Percentiles rank a stretch among this genome's conserved stretches.
phyloP scores from a whole-genome alignment of 2,888 invertebrate genomes.

The Leucoma salicis region DNA sequence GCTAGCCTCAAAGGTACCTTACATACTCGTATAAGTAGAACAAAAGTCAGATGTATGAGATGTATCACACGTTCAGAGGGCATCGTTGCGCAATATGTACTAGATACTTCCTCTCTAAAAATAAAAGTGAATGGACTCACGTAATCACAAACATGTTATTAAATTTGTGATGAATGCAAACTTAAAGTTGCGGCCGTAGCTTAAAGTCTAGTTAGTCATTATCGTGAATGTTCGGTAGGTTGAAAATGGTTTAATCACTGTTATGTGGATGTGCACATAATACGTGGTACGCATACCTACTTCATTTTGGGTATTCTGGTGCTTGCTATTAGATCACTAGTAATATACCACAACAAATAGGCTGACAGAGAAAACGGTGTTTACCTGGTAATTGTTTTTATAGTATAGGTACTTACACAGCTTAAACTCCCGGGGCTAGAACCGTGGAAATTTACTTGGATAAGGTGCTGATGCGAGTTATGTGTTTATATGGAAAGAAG shows the following conservation, averaged over 20 bases:
- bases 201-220: neutral
- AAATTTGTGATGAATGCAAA: slow-evolving; percentile 32
- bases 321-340: slow-evolving; percentile 39
- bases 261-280: neutral
- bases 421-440: too few relatives aligned
- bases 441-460: too few relatives aligned
- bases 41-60: neutral
- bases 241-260: slow-evolving; percentile 28
- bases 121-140: slow-evolving; percentile 73
- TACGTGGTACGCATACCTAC: slow-evolving; percentile 23
- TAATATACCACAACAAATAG: slow-evolving; percentile 41
- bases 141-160: slow-evolving; percentile 55
- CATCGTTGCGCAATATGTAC: slow-evolving; percentile 38
- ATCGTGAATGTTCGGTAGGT: slow-evolving; percentile 19
- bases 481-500: too few relatives aligned
- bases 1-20: too few relatives aligned
- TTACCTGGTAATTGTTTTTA: too few relatives aligned
- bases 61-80: slow-evolving; percentile 41
- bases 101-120: slow-evolving; percentile 67
- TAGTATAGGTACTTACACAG: too few relatives aligned
- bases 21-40: too few relatives aligned
- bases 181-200: neutral
- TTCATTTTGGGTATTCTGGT: slow-evolving; percentile 26
- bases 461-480: too few relatives aligned
- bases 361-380: too few relatives aligned